Evolutionary conservation across 2,113 vertebrate genomes (phyloP), one percentile per base, ranked within the genome.

Genomic region (Cavia porcellus): DNA sequence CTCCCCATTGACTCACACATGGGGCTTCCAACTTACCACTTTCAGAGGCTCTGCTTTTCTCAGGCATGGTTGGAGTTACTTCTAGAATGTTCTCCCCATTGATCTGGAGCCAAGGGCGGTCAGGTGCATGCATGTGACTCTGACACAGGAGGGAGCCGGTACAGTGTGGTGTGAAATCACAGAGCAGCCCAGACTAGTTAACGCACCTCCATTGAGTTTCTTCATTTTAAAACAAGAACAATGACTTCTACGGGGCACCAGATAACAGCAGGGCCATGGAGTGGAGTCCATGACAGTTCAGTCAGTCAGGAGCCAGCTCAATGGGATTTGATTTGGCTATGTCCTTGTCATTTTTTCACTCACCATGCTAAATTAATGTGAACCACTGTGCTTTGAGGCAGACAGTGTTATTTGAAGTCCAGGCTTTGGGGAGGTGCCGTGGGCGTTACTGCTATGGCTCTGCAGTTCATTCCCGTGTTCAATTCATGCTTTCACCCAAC

Each of bases 81-180:
- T 32, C 64, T 35, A n/a, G 38, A 59, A 20, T 28, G 2, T 28
- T 15, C 55, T 57, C 7, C 22, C n/a, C 17, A 7, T 0, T 19
- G 47, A 84, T 11, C 72, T 38, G 22, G 22, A 90, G 52, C 64
- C 35, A 8, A 35, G 11, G 7, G 72, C 30, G 30, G 9, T 5
- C 32, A 50, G 55, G 86, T 79, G 28, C 59, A 38, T 11, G 32
- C 19, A 50, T 35, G n/a, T 5, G 47, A 20, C 3, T 42, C 32
- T 4, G 52, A 28, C 0, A 1, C 9, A 22, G 1, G 35, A 55
- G 11, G 42, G 32, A 57, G 30, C 59, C 11, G 8, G 35, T 38
- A 17, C 0, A 0, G 3, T 0, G 25, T 32, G 14, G 55, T n/a
- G 7, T 42, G 66, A 28, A 82, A 38, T 47, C 45, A 15, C 9